phyloP scores from a whole-genome alignment of 2,888 invertebrate genomes.

The Agriotes lineatus region DNA sequence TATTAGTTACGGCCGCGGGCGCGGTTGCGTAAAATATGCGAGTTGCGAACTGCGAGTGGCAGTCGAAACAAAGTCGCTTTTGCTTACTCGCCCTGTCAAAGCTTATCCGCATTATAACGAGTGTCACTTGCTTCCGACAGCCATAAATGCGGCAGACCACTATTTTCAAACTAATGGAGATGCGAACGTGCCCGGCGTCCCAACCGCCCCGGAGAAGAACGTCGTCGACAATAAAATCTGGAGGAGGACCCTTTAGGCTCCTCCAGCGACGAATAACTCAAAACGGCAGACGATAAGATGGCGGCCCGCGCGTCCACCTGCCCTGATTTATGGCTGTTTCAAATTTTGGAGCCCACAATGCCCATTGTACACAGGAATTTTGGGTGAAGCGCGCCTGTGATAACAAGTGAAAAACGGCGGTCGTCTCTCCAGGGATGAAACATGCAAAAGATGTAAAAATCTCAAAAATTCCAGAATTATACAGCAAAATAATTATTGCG shows the following conservation, averaged over 20 bases:
- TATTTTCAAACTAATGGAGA: constrained; percentile 46
- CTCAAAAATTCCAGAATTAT: too few relatives aligned
- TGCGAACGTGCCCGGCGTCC: constrained; percentile 38
- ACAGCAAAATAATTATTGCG: too few relatives aligned
- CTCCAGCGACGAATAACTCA: constrained; percentile 28
- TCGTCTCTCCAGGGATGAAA: too few relatives aligned
- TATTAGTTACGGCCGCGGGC: not conserved
- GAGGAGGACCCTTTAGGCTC: not conserved
- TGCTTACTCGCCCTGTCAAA: constrained; percentile 41
- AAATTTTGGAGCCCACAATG: not conserved
- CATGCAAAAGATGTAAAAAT: too few relatives aligned
- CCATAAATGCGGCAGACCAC: constrained; percentile 45
- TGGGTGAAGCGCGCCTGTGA: not conserved
- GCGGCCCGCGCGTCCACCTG: not conserved
- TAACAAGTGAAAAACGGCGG: not conserved
- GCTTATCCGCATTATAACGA: constrained; percentile 45
- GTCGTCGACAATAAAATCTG: constrained; percentile 34
- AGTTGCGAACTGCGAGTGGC: constrained; percentile 29
- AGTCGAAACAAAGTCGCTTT: constrained; percentile 34
- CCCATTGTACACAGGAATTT: not conserved
- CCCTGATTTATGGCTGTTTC: not conserved
- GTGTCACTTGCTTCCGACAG: constrained; percentile 45
- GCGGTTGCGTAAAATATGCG: constrained; percentile 14
- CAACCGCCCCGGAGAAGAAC: constrained; percentile 27
- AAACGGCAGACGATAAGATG: constrained; percentile 6